phyloP scores from a whole-genome alignment of 2,888 invertebrate genomes.

The Poecilus cupreus region DNA sequence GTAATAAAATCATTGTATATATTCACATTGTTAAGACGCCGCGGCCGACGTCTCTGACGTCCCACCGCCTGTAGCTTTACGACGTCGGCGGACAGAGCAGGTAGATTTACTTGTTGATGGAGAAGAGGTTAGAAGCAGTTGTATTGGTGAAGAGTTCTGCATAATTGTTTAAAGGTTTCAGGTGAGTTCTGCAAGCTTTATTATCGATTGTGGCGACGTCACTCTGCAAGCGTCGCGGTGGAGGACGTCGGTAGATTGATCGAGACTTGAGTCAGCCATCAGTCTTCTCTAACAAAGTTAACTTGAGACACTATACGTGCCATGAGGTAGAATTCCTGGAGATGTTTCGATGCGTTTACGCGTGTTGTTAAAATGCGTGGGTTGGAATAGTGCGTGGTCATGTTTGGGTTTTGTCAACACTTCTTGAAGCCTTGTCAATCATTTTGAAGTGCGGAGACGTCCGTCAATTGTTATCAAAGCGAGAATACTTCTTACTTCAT shows the following conservation, averaged over 20 bases:
- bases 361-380: no score
- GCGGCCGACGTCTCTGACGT: no score
- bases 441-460: no score
- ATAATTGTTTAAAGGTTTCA: no score
- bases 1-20: slow-evolving; percentile 65
- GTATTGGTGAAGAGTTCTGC: not conserved
- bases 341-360: not conserved
- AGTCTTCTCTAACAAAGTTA: slow-evolving; percentile 58
- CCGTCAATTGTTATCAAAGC: no score
- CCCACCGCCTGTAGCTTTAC: slow-evolving; percentile 15
- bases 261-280: slow-evolving; percentile 44
- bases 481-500: no score
- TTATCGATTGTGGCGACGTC: slow-evolving; percentile 37
- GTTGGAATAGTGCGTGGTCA: no score
- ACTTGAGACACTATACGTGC: slow-evolving; percentile 32
- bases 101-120: no score
- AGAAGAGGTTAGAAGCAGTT: not conserved
- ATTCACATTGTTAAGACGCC: slow-evolving; percentile 60
- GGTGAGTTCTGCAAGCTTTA: not conserved
- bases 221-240: not conserved
- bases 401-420: no score
- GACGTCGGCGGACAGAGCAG: slow-evolving; percentile 3
- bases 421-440: no score
- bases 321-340: not conserved
- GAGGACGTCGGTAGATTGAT: slow-evolving; percentile 37